Percentiles rank a stretch among this genome's conserved stretches.
These are phyloP conservation scores for Drosophila prostipennis DNA, from an alignment of 2,888 invertebrate genomes.

Conservation along the genomic window DNA sequence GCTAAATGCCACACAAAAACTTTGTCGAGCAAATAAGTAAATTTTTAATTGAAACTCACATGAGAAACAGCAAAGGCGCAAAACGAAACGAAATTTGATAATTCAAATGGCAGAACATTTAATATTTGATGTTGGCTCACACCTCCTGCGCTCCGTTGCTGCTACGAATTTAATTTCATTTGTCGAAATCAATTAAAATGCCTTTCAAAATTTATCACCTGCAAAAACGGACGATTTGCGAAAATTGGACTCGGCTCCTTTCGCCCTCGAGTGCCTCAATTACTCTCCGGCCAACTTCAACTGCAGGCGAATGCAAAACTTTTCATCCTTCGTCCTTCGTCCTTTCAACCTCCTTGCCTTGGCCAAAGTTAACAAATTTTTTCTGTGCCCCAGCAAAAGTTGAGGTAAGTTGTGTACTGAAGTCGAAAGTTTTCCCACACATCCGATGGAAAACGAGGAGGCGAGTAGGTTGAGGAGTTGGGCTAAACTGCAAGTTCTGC, in stretches of 20 bases:
- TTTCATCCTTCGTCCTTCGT: conserved; percentile 1
- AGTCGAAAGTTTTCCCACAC: conserved; percentile 63
- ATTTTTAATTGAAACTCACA: conserved; percentile 65
- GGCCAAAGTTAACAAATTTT: conserved; percentile 73
- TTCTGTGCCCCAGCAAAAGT: conserved; percentile 60
- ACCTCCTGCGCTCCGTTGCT: conserved; percentile 4
- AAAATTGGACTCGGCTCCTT: conserved; percentile 38
- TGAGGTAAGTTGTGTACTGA: conserved; percentile 73
- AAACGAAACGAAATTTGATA: conserved; percentile 46
- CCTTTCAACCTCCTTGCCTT: not conserved
- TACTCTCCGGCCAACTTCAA: conserved; percentile 53
- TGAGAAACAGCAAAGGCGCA: conserved; percentile 11
- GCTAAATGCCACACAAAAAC: conserved; percentile 36
- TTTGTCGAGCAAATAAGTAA: conserved; percentile 48
- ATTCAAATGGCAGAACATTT: conserved; percentile 50
- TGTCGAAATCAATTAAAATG: conserved; percentile 68
- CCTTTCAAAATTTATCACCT: conserved; percentile 67
- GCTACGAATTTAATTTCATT: conserved; percentile 43
- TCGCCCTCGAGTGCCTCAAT: conserved; percentile 69
- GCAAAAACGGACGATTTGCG: conserved; percentile 51
- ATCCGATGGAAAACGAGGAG: not conserved
- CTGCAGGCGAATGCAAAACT: conserved; percentile 47
- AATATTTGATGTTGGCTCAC: conserved; percentile 39
- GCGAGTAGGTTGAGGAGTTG: not conserved
- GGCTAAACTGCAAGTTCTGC: conserved; percentile 11